Evolutionary conservation across 2,888 invertebrate genomes (phyloP), one percentile per base, ranked within the genome.

Genomic region (Acleris cristana): DNA sequence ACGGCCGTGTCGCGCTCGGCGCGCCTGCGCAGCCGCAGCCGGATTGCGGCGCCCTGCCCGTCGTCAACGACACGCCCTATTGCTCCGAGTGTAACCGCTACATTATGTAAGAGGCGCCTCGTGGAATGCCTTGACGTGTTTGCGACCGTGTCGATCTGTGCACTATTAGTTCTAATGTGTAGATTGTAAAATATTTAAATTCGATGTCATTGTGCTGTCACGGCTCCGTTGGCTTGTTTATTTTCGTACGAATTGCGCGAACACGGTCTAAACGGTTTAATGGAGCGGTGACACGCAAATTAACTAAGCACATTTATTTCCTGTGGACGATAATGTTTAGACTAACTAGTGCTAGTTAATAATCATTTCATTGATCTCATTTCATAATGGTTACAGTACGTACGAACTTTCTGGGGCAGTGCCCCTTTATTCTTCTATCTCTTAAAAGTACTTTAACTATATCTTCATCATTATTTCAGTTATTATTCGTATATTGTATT

Each of bases 81-180:
- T 98, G 98, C 94, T 95, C 95, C 83, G 96, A 96, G 83, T 98
- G 98, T 94, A 96, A 96, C 92, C 95, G 96, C 89, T 94, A 96
- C 84, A 97, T 98, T 89, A 96, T 96, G 98, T 98, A 96, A 96
- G 96, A 95, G 93, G 90, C 89, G 84, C 79, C 82, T 79, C 79
- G 77, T 80, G 81, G 86, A 84, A 87, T 91, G 91, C 85, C 88
- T 86, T 87, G 85, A 85, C 88, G 88, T 89, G 88, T 90, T 90
- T 92, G 92, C 92, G 87, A 89, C 91, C 92, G 92, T 92, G 92
- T 90, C 92, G 90, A 88, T 85, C 86, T 91, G 86, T 90, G 90
- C 85, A 81, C 79, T 88, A 62, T 66, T 66, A 85, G 84, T 79
- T 81, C 75, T 85, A 81, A 82, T 78, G 81, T 82, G 82, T 84